Base-by-base conservation (phyloP, 2,113 vertebrate genomes). In the Brachyhypopomus gauderio region DNA sequence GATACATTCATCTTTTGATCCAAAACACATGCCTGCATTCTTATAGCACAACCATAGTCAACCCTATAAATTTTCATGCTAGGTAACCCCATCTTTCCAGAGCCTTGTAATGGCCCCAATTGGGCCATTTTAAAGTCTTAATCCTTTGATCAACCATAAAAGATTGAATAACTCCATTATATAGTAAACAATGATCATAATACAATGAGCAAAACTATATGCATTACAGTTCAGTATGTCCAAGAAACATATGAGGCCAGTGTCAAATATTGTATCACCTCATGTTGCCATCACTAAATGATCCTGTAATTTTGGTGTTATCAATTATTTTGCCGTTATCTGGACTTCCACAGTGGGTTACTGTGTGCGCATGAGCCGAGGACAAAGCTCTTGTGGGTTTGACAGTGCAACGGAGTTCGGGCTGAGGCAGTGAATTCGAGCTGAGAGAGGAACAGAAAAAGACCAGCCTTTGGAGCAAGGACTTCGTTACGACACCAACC, bases 291-390 rank as follows among this genome's bases (percentile, higher is more conserved):
- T 52, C n/a, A n/a, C 88, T 84, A 85, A 88, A 76, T 87, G 78
- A 86, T 60, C 41, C 14, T 52, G 22, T 76, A 45, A 75, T 77
- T 66, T 22, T 59, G 22, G 59, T 11, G 45, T 4, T 71, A 62
- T 14, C 23, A 8, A 34, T 52, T 20, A 48, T 59, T 64, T 70
- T 70, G 77, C 59, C 4, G 66, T 41, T 71, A 7, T n/a, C n/a
- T 71, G 77, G 25, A 77, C 82, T 38, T 77, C 72, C 82, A 79
- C 72, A 36, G 41, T 84, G 74, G 16, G 5, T 22, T 30, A 25
- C 22, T 67, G 70, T 64, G 74, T 88, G 86, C 86, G 86, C 86
- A 86, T 88, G 83, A 79, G 80, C 86, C 63, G 66, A 62, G 38
- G 58, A 60, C 60, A 48, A 72, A 14, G 36, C 86, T 25, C 48